Evolutionary conservation across 2,113 vertebrate species (phyloP), one percentile per base, ranked within the genome.

Genomic region (Xiphophorus couchianus): DNA sequence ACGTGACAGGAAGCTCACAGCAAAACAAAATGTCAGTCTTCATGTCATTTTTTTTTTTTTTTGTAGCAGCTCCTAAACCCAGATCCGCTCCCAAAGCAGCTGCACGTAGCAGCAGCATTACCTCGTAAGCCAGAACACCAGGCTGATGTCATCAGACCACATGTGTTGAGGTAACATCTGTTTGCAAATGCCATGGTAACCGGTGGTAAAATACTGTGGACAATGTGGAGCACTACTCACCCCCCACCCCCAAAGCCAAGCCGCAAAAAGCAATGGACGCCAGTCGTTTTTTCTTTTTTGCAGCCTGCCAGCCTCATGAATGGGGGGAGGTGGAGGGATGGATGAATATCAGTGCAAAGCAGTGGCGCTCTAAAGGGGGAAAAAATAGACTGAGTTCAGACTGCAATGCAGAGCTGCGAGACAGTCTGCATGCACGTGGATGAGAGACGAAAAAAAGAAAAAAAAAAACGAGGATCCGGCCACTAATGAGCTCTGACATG

Each of bases 361-460:
- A 74, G 76, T 69, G 28, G 78, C 33, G 84, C 80, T 77, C 48
- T 27, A 82, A 80, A 62, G 44, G 70, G 64, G 44, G 69, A 77
- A 14, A 39, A 66, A 70, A 76, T 82, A 83, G 79, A 82, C 84
- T 77, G 62, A 54, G 68, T 76, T 82, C 84, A 90, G 77, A 90
- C 91, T 93, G 92, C 92, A 94, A 84, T 93, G 92, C 92, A 93
- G 92, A 87, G 78, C 81, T 82, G 63, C 2, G 74, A 88, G 78
- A 66, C 75, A 77, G 66, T 66, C 72, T 90, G 83, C 82, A 76
- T 84, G 80, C 87, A 89, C 68, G 82, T 80, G 87, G 72, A 89
- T 31, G 78, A 77, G 77, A 76, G 4, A 48, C 1, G 0, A 37
- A 11, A 37, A 37, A 37, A 37, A 2, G 11, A 51, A 51, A 4